A percentile compares a stretch with the other conserved stretches of the same genome.
Evolutionary conservation across 2,888 invertebrate species (phyloP).

Genomic region (Autographa pulchrina): DNA sequence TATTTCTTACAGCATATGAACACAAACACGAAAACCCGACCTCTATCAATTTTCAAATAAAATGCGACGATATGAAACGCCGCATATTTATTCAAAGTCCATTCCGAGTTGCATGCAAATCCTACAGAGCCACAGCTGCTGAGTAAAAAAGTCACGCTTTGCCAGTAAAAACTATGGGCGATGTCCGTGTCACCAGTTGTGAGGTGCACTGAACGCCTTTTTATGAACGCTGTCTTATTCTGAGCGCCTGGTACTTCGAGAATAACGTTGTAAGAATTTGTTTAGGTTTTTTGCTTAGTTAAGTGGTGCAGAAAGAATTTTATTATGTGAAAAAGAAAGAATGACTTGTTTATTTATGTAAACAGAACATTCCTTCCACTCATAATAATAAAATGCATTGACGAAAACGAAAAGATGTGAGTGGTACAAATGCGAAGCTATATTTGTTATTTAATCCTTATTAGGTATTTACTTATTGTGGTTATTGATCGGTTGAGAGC

Average conservation of each 20-base stretch:
- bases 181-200: conserved; percentile 50
- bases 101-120: conserved; percentile 70
- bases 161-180: conserved; percentile 73
- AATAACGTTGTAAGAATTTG: conserved; percentile 12
- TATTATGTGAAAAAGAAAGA: background rate
- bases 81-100: conserved; percentile 66
- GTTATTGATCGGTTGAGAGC: too few relatives aligned
- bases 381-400: too few relatives aligned
- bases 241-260: conserved; percentile 56
- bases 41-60: conserved; percentile 46
- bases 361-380: too few relatives aligned
- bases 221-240: conserved; percentile 58
- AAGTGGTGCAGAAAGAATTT: background rate
- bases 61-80: conserved; percentile 44
- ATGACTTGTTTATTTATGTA: too few relatives aligned
- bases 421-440: too few relatives aligned
- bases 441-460: too few relatives aligned
- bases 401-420: too few relatives aligned
- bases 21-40: conserved; percentile 20
- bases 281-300: background rate
- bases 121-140: conserved; percentile 59
- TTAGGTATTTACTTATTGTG: too few relatives aligned
- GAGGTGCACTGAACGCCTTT: conserved; percentile 48
- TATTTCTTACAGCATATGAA: conserved; percentile 9
- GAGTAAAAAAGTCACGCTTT: conserved; percentile 75